phyloP scores from a whole-genome alignment of 2,888 invertebrate species.

The Trachelus tabidus region DNA sequence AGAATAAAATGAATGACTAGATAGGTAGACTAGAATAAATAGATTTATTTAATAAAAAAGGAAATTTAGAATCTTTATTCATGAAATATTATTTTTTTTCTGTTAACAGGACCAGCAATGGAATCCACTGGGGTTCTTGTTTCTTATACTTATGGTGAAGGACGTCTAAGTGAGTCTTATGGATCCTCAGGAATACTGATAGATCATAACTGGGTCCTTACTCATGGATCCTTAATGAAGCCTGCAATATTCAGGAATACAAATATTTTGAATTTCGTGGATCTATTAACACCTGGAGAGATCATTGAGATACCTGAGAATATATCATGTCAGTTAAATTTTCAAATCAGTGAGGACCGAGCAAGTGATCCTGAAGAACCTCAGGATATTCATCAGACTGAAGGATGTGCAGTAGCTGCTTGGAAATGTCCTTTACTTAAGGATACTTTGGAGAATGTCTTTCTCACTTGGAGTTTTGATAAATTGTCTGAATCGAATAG shows the following conservation, averaged over 20 bases:
- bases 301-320: conserved; percentile 28
- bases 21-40: too few relatives aligned
- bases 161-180: conserved; percentile 49
- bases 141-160: conserved; percentile 67
- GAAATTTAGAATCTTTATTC: background rate
- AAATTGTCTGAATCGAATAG: conserved; percentile 66
- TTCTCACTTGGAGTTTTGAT: conserved; percentile 70
- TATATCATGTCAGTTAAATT: background rate
- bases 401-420: conserved; percentile 68
- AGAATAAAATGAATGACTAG: background rate
- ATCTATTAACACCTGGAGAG: conserved; percentile 29
- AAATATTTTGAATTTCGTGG: conserved; percentile 26
- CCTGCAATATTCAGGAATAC: conserved; percentile 56
- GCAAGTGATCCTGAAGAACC: background rate
- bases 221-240: conserved; percentile 69
- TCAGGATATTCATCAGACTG: conserved; percentile 22
- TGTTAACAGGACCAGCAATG: conserved; percentile 50
- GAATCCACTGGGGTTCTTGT: conserved; percentile 68
- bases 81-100: background rate
- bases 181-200: conserved; percentile 70
- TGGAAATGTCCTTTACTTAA: conserved; percentile 71
- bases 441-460: conserved; percentile 67
- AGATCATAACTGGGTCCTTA: conserved; percentile 69
- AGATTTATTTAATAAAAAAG: too few relatives aligned
- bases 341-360: background rate